phyloP scores from a whole-genome alignment of 2,113 vertebrate genomes.

The Brienomyrus brachyistius region DNA sequence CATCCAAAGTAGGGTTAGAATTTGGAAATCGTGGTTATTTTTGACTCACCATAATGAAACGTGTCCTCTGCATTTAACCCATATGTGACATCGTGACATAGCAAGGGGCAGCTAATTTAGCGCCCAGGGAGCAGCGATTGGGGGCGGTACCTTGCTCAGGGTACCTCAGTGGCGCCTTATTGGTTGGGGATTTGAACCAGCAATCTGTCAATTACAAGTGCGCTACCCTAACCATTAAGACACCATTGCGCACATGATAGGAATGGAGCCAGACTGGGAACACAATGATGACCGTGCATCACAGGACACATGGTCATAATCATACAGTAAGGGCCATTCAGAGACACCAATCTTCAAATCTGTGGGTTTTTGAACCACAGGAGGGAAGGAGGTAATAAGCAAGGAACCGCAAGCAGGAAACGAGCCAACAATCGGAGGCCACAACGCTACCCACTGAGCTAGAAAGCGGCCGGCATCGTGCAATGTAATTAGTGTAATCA shows the following conservation, averaged over 20 bases:
- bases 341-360: background rate
- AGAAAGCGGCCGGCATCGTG: background rate
- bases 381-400: background rate
- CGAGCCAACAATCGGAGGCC: background rate
- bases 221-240: too few relatives aligned
- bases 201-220: too few relatives aligned
- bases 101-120: too few relatives aligned
- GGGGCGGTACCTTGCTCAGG: too few relatives aligned
- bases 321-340: background rate
- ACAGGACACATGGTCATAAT: background rate
- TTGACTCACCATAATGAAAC: too few relatives aligned
- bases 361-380: background rate
- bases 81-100: too few relatives aligned
- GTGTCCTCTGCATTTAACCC: too few relatives aligned
- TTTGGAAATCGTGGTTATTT: too few relatives aligned
- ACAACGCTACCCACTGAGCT: background rate
- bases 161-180: too few relatives aligned
- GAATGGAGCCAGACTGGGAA: background rate
- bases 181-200: too few relatives aligned
- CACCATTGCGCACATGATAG: background rate
- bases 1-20: background rate
- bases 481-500: background rate
- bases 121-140: too few relatives aligned
- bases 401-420: background rate
- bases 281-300: background rate